These are phyloP conservation scores for Canis aureus DNA, from an alignment of 2,113 vertebrate genomes.

Conservation along the genomic window DNA sequence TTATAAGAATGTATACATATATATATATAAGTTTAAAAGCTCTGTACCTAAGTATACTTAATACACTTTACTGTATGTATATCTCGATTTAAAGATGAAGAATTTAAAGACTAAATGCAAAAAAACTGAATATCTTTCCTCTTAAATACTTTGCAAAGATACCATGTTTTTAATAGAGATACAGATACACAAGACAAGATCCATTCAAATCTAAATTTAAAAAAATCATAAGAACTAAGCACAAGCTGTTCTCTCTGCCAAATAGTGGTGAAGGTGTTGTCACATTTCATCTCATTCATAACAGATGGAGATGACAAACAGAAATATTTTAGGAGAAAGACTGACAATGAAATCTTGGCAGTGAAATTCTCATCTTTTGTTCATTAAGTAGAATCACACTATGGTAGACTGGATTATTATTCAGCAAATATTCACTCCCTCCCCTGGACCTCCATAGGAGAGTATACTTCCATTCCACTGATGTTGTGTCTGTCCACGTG, in stretches of 20 bases:
- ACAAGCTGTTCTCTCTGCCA: conserved; percentile 70
- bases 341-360: conserved; percentile 77
- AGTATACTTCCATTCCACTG: not conserved
- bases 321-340: conserved; percentile 81
- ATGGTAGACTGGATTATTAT: conserved; percentile 13
- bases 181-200: conserved; percentile 40
- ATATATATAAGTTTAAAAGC: not conserved
- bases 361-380: conserved; percentile 63
- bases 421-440: conserved; percentile 41
- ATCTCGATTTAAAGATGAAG: conserved; percentile 30
- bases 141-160: conserved; percentile 32
- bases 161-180: conserved; percentile 48
- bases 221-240: conserved; percentile 38
- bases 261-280: conserved; percentile 75
- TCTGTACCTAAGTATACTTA: not conserved
- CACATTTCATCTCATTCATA: conserved; percentile 79
- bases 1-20: not conserved
- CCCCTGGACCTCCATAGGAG: not conserved
- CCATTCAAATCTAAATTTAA: conserved; percentile 75
- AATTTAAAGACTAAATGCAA: conserved; percentile 24
- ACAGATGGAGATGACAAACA: conserved; percentile 83
- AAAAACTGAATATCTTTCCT: conserved; percentile 14
- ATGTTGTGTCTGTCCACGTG: not conserved
- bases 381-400: conserved; percentile 61
- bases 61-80: not conserved